Conservation (phyloP, 2,113 vertebrate species). For the Hystrix brachyura region DNA sequence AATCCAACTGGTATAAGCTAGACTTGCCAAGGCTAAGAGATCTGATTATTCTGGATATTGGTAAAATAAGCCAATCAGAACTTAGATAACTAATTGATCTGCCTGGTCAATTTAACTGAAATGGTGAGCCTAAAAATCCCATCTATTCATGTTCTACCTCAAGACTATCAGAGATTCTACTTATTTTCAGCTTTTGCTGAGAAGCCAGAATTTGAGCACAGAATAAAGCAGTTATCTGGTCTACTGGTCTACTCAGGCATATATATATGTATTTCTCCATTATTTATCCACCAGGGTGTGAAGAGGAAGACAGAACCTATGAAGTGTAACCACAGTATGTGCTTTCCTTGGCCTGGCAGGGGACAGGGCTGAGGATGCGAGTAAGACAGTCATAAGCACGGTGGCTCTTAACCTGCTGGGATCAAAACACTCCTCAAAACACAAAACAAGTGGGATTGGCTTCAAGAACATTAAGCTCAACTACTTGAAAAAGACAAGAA, state of each 20-base stretch:
- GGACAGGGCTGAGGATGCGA: neutral
- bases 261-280: neutral
- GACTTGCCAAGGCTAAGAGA: neutral
- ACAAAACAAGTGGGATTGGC: neutral
- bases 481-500: neutral
- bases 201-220: neutral
- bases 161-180: neutral
- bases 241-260: neutral
- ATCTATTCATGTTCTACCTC: neutral
- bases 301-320: neutral
- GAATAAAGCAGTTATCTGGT: neutral
- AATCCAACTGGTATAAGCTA: neutral
- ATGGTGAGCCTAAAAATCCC: neutral
- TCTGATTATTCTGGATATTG: neutral
- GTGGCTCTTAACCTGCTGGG: neutral
- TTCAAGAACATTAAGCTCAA: slow-evolving; percentile 28
- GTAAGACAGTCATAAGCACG: neutral
- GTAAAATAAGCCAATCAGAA: neutral
- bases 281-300: neutral
- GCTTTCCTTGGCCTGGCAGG: neutral
- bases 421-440: neutral
- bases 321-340: neutral
- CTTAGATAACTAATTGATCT: neutral
- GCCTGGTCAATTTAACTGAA: slow-evolving; percentile 3
- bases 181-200: neutral